Evolutionary conservation across 1,140 invertebrate genomes (phyloP).

Genomic region (Octopus bimaculoides): DNA sequence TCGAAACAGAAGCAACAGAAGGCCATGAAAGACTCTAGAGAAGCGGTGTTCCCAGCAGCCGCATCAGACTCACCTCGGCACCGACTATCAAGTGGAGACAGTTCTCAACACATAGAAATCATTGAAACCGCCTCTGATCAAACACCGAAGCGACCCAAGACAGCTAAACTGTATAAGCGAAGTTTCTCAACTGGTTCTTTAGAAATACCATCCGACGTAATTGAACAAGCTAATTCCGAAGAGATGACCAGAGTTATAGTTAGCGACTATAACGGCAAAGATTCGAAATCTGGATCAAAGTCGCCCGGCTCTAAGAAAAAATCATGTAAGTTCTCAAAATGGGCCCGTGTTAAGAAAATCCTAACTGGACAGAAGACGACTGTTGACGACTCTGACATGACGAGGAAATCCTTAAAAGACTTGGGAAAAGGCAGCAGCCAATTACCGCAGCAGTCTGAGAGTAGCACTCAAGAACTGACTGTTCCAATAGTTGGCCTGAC

Average conservation of each 20-base stretch:
- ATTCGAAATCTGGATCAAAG: constrained; percentile 24
- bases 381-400: constrained; percentile 41
- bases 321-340: constrained; percentile 46
- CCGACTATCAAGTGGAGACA: constrained; percentile 43
- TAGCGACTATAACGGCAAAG: constrained; percentile 26
- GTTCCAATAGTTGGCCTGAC: constrained; percentile 27
- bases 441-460: constrained; percentile 26
- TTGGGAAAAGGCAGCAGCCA: constrained; percentile 19
- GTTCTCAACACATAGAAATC: constrained; percentile 37
- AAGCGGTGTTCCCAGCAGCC: constrained; percentile 7
- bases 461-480: constrained; percentile 31
- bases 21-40: constrained; percentile 14
- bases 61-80: constrained; percentile 22
- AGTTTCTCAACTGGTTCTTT: constrained; percentile 52
- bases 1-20: constrained; percentile 30
- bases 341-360: constrained; percentile 52
- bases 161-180: constrained; percentile 35
- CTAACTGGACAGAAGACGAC: constrained; percentile 42
- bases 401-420: constrained; percentile 32
- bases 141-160: constrained; percentile 33
- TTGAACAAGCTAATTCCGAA: constrained; percentile 36
- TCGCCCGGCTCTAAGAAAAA: constrained; percentile 39
- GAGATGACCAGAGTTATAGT: constrained; percentile 29
- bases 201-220: constrained; percentile 43
- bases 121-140: constrained; percentile 42